A percentile compares a stretch with the other conserved stretches of the same genome.
phyloP scores from a whole-genome alignment of 2,797 vertebrate genomes.

The Clarias platycephalus region DNA sequence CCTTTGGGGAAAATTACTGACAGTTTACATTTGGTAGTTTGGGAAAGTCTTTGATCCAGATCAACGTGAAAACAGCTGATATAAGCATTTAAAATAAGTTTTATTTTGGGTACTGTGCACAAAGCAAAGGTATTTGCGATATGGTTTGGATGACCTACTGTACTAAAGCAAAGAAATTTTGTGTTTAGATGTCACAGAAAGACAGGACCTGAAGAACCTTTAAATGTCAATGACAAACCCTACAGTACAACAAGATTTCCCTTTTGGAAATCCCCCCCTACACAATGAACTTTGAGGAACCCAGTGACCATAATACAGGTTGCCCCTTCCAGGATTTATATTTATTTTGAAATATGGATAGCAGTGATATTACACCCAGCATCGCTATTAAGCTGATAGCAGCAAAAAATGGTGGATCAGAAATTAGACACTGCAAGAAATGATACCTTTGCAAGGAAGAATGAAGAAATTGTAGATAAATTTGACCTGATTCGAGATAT shows the following conservation, averaged over 20 bases:
- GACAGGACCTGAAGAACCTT: neutral
- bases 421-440: neutral
- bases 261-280: too few species aligned
- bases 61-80: neutral
- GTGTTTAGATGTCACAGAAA: neutral
- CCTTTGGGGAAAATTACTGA: neutral
- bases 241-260: neutral
- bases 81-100: neutral
- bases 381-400: neutral
- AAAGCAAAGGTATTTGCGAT: neutral
- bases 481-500: too few species aligned
- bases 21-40: slow-evolving; percentile 7
- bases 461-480: too few species aligned
- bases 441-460: too few species aligned
- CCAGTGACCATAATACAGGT: neutral
- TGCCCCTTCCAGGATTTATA: neutral
- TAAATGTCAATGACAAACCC: neutral
- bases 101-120: neutral
- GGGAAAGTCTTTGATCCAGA: slow-evolving; percentile 2
- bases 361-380: neutral
- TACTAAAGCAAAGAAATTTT: neutral
- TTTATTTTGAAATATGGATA: neutral
- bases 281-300: neutral
- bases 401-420: neutral
- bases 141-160: neutral